phyloP scores from a whole-genome alignment of 2,797 vertebrate genomes.

The Dermochelys coriacea region DNA sequence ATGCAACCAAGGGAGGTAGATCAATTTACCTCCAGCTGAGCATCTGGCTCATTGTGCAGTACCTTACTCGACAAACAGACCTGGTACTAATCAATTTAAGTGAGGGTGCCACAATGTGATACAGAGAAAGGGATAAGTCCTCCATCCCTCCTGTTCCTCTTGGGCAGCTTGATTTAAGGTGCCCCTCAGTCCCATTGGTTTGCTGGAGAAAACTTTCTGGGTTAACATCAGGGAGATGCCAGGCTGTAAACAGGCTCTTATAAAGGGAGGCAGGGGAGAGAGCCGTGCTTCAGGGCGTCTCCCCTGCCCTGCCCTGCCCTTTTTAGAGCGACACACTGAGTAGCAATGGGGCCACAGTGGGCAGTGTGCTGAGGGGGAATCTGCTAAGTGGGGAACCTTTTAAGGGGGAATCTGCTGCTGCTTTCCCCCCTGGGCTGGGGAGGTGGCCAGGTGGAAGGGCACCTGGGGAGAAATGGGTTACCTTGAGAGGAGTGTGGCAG shows the following conservation, averaged over 20 bases:
- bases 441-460: not conserved
- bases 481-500: too few relatives aligned
- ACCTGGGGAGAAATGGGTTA: not conserved
- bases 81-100: not conserved
- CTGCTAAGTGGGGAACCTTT: not conserved
- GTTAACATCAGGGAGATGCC: not conserved
- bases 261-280: not conserved
- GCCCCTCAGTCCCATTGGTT: not conserved
- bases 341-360: not conserved
- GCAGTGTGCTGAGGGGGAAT: not conserved
- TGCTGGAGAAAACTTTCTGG: not conserved
- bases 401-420: too few relatives aligned
- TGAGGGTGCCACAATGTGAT: not conserved
- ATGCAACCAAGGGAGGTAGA: not conserved
- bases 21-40: not conserved
- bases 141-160: not conserved
- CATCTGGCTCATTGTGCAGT: too few relatives aligned
- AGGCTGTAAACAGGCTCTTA: not conserved
- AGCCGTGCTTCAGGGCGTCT: not conserved
- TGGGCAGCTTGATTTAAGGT: not conserved
- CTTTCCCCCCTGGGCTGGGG: not conserved
- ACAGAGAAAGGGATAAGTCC: not conserved
- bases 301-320: not conserved
- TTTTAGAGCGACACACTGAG: not conserved
- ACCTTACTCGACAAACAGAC: not conserved